Evolutionary conservation across 2,888 invertebrate genomes (phyloP).

Genomic region (Cantharis rufa): DNA sequence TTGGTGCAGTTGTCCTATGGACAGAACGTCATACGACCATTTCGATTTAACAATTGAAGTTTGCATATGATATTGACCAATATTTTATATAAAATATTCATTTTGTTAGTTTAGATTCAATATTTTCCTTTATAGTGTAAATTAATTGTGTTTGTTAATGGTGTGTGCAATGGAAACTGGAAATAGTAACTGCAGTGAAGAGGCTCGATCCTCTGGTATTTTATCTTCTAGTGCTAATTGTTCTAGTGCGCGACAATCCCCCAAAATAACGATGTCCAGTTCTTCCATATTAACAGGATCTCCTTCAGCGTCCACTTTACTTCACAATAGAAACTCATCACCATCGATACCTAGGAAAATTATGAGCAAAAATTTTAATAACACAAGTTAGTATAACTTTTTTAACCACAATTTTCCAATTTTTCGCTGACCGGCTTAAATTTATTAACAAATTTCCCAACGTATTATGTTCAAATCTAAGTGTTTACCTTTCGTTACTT

Average conservation of each 20-base stretch:
- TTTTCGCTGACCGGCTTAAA: not conserved
- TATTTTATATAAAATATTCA: constrained; percentile 5
- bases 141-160: constrained; percentile 35
- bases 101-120: constrained; percentile 3
- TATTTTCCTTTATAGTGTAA: constrained; percentile 8
- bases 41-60: constrained; percentile 24
- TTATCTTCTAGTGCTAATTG: constrained; percentile 40
- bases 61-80: not conserved
- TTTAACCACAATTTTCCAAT: not conserved
- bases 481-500: not conserved
- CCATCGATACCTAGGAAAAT: constrained; percentile 64
- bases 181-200: constrained; percentile 37
- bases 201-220: constrained; percentile 39
- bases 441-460: not conserved
- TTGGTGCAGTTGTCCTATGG: constrained; percentile 50
- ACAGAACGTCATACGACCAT: constrained; percentile 42
- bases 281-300: constrained; percentile 48
- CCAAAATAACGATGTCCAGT: constrained; percentile 36
- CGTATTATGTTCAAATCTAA: not conserved
- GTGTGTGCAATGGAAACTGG: constrained; percentile 45
- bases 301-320: constrained; percentile 47
- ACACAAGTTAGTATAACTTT: constrained; percentile 62
- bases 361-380: constrained; percentile 68
- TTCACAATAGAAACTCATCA: constrained; percentile 55
- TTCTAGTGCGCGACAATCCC: constrained; percentile 42